Conservation (phyloP, 2,113 vertebrate genomes). For the Gambusia affinis region DNA sequence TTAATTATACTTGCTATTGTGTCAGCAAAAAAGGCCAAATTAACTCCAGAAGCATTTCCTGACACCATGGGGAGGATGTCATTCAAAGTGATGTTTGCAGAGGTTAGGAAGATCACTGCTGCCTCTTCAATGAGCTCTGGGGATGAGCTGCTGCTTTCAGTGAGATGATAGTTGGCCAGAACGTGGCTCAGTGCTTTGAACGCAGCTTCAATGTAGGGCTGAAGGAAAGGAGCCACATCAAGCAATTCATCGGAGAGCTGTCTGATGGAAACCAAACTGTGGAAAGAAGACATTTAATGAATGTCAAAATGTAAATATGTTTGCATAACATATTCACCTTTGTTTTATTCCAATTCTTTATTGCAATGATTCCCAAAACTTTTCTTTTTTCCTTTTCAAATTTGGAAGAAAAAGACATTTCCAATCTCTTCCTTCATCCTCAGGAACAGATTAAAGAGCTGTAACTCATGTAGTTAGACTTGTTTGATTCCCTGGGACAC, state of each 20-base stretch:
- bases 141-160: slow-evolving; percentile 23
- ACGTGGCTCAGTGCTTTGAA: slow-evolving; percentile 53
- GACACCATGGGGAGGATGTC: slow-evolving; percentile 29
- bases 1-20: slow-evolving; percentile 43
- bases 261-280: slow-evolving; percentile 60
- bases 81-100: slow-evolving; percentile 59
- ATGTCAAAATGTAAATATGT: neutral
- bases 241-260: slow-evolving; percentile 52
- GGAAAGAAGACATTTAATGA: slow-evolving; percentile 24
- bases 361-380: slow-evolving; percentile 23
- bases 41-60: slow-evolving; percentile 21
- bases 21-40: slow-evolving; percentile 10
- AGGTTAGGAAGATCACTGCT: slow-evolving; percentile 51
- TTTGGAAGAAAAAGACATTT: slow-evolving; percentile 33
- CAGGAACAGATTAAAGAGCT: slow-evolving; percentile 51
- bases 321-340: neutral
- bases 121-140: slow-evolving; percentile 60
- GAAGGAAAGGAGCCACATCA: slow-evolving; percentile 33
- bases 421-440: slow-evolving; percentile 32
- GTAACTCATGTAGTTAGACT: slow-evolving; percentile 53
- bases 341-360: slow-evolving; percentile 8
- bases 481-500: slow-evolving; percentile 66
- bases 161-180: slow-evolving; percentile 41
- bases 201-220: slow-evolving; percentile 48
- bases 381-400: slow-evolving; percentile 5